Evolutionary conservation across 1,140 invertebrate species (phyloP).

Genomic region (Formica exsecta): DNA sequence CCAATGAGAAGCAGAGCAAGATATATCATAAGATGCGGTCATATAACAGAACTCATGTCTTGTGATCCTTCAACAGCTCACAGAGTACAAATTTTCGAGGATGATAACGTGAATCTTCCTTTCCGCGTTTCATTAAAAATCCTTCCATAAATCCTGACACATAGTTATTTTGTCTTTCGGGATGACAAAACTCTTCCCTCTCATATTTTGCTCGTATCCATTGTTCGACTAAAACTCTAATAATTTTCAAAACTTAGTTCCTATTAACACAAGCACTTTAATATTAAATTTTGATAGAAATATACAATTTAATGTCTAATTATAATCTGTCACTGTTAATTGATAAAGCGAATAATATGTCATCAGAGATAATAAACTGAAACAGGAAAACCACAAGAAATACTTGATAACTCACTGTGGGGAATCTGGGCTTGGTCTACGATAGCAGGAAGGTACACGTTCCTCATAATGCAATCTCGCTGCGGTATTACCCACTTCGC

Average conservation of each 20-base stretch:
- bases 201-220: slow-evolving; percentile 97
- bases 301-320: not conserved
- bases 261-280: not conserved
- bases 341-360: not conserved
- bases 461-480: slow-evolving; percentile 94
- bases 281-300: not conserved
- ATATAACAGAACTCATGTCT: too few relatives aligned
- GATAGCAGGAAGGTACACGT: slow-evolving; percentile 93
- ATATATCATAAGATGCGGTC: too few relatives aligned
- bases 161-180: slow-evolving; percentile 91
- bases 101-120: slow-evolving; percentile 94
- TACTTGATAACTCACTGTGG: slow-evolving; percentile 90
- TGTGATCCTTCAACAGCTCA: slow-evolving; percentile 82
- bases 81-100: slow-evolving; percentile 94
- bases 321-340: not conserved
- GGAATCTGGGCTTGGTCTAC: slow-evolving; percentile 91
- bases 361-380: not conserved
- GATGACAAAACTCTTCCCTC: slow-evolving; percentile 94
- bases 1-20: too few relatives aligned
- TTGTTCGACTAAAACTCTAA: slow-evolving; percentile 94
- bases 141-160: slow-evolving; percentile 93
- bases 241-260: slow-evolving; percentile 29
- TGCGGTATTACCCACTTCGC: slow-evolving; percentile 92
- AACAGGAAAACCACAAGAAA: slow-evolving; percentile 34
- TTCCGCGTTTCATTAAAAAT: slow-evolving; percentile 95